Conservation (phyloP, 2,113 vertebrate genomes). For the Telmatochromis sp. region DNA sequence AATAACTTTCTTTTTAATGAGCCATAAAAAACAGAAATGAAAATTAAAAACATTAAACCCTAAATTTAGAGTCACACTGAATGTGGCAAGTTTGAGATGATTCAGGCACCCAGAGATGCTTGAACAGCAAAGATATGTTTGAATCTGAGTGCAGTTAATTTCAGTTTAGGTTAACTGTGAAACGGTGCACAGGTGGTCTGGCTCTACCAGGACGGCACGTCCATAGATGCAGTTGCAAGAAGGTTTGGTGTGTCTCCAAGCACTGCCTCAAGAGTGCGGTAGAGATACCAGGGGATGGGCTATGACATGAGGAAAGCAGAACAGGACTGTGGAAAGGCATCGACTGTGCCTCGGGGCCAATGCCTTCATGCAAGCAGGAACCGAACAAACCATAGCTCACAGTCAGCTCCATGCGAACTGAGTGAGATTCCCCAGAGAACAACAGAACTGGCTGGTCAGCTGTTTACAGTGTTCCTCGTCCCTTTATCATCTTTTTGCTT, state of each 20-base stretch:
- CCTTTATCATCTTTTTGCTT: not conserved
- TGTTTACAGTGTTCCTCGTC: not conserved
- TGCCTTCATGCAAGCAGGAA: not conserved
- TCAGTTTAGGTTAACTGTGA: not conserved
- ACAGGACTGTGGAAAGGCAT: not conserved
- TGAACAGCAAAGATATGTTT: not conserved
- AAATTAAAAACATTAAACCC: not conserved
- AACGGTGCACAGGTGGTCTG: not conserved
- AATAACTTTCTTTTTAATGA: not conserved
- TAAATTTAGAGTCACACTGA: not conserved
- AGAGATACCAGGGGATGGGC: not conserved
- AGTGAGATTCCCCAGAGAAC: not conserved
- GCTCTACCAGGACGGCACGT: rapidly evolving
- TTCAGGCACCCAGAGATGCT: not conserved
- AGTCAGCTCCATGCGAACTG: not conserved
- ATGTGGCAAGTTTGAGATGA: not conserved
- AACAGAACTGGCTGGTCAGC: not conserved
- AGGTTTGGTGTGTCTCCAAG: not conserved
- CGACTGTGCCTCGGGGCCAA: not conserved
- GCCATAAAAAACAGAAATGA: not conserved
- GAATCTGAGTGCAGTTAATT: not conserved
- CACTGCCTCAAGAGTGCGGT: not conserved
- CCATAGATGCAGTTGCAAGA: not conserved
- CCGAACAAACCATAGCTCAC: not conserved
- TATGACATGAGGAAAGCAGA: not conserved